Evolutionary conservation across 2,797 vertebrate species (phyloP).

Genomic region (Melanitta fusca): DNA sequence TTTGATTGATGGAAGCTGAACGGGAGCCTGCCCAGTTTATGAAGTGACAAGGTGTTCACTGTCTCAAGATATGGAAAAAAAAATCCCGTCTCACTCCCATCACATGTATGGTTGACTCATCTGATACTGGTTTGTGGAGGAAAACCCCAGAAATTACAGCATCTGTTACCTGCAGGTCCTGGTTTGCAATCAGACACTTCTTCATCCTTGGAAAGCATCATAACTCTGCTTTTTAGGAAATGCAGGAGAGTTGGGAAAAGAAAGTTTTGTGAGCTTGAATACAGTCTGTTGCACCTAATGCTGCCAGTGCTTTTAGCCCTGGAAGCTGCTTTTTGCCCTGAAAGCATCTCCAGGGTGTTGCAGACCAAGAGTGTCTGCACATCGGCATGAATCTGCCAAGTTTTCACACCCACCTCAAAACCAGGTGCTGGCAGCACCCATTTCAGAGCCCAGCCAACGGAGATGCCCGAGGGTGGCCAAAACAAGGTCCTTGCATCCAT

Average conservation of each 20-base stretch:
- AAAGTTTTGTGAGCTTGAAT: background rate
- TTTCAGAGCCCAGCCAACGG: background rate
- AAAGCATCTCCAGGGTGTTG: background rate
- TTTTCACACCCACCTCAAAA: background rate
- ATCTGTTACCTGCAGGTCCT: background rate
- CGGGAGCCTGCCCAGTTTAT: background rate
- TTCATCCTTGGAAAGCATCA: background rate
- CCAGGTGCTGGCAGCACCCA: background rate
- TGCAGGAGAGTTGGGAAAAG: background rate
- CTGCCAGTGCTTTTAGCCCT: background rate
- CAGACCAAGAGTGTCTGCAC: background rate
- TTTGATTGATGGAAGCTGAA: background rate
- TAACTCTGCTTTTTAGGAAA: background rate
- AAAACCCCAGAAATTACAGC: background rate
- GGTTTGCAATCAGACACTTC: background rate
- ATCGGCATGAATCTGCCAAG: background rate
- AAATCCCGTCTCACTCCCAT: rapidly evolving
- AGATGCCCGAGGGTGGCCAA: background rate
- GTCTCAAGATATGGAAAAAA: background rate
- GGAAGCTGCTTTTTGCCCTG: background rate
- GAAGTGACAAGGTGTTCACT: background rate
- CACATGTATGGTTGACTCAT: rapidly evolving
- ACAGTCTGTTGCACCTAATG: too few relatives aligned
- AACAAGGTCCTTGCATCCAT: background rate
- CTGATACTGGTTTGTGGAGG: background rate